These are phyloP conservation scores for Nemurella pictetii DNA, from an alignment of 2,888 invertebrate species.

Conservation along the genomic window DNA sequence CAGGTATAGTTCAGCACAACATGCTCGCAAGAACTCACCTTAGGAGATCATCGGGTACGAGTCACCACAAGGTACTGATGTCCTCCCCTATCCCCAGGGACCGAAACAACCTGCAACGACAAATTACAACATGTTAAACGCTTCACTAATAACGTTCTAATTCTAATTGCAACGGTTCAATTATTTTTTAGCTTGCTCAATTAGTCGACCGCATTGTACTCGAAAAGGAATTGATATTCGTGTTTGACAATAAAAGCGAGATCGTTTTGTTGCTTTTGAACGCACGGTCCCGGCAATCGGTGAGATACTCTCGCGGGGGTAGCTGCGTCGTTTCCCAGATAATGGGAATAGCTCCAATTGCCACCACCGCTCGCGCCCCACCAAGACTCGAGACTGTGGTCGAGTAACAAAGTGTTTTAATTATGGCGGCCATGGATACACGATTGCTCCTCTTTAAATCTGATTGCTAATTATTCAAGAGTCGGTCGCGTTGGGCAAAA, in stretches of 20 bases:
- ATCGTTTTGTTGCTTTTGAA: background rate
- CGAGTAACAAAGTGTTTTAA: slow-evolving; percentile 29
- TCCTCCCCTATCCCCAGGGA: background rate
- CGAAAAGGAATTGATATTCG: slow-evolving; percentile 13
- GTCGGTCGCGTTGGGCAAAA: background rate
- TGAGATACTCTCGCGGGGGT: background rate
- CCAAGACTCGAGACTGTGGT: background rate
- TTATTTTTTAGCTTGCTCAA: slow-evolving; percentile 14
- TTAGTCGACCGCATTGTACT: slow-evolving; percentile 3
- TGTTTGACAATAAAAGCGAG: slow-evolving; percentile 1
- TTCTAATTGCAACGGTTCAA: slow-evolving; percentile 7
- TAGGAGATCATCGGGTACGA: background rate
- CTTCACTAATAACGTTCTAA: background rate
- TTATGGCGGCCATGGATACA: background rate
- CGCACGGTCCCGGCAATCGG: background rate
- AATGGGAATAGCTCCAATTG: background rate
- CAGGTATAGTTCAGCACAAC: too few relatives aligned
- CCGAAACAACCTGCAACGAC: background rate
- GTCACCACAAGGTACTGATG: background rate
- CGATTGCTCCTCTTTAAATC: slow-evolving; percentile 31
- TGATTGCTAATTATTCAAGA: slow-evolving; percentile 27
- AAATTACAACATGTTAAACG: slow-evolving; percentile 12
- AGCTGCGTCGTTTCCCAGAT: background rate
- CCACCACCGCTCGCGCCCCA: background rate
- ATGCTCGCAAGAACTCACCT: background rate